A percentile compares a stretch with the other conserved stretches of the same genome.
phyloP scores from a whole-genome alignment of 2,113 vertebrate genomes.

The Ameiurus melas region DNA sequence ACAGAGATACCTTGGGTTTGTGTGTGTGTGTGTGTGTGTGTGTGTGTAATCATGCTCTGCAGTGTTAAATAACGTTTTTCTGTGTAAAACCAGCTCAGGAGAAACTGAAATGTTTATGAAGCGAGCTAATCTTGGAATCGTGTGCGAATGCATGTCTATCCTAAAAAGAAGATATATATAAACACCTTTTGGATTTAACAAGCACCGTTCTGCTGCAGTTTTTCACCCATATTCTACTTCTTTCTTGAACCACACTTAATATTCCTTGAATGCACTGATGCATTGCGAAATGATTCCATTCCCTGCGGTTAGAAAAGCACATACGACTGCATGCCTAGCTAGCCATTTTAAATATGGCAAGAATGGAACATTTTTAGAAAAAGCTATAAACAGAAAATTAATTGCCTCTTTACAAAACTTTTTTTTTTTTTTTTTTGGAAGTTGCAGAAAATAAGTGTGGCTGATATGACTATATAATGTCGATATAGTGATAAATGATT shows the following conservation, averaged over 20 bases:
- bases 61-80: constrained; percentile 24
- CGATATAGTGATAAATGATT: not conserved
- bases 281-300: constrained; percentile 9
- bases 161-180: constrained; percentile 23
- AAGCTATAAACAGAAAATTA: constrained; percentile 18
- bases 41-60: constrained; percentile 30
- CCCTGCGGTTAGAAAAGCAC: not conserved
- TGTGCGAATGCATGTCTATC: constrained; percentile 33
- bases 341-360: not conserved
- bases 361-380: not conserved
- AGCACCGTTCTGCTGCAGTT: constrained; percentile 11
- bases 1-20: not conserved
- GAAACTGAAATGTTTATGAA: constrained; percentile 67
- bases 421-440: not conserved
- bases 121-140: constrained; percentile 52
- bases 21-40: constrained; percentile 23
- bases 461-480: not conserved
- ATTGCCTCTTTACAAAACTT: not conserved
- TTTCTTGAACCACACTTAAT: constrained; percentile 42
- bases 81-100: constrained; percentile 40
- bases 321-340: not conserved
- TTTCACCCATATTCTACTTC: not conserved
- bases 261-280: constrained; percentile 33
- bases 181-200: constrained; percentile 23
- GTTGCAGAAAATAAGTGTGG: not conserved